Percentiles rank a stretch among this genome's conserved stretches.
Evolutionary conservation across 2,888 invertebrate genomes (phyloP).

Genomic region (Lasioglossum figueresi): DNA sequence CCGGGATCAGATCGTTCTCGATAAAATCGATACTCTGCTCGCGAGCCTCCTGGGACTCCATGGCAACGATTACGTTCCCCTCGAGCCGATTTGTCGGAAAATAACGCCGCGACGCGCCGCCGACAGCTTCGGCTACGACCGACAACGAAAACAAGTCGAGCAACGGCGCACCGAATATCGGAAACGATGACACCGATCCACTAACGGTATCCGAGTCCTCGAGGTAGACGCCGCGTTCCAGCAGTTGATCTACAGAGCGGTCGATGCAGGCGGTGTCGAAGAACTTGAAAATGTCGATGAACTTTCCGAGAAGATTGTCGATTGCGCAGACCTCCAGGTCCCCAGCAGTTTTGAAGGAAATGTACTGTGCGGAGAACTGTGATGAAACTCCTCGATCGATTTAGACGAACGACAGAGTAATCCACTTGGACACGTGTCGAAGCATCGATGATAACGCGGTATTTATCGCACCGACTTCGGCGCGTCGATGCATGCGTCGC

Average conservation of each 20-base stretch:
- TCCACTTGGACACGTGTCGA: conserved; percentile 20
- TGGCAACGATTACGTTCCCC: background rate
- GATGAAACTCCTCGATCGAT: background rate
- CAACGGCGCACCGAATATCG: background rate
- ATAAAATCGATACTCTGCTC: conserved; percentile 71
- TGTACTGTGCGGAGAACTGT: background rate
- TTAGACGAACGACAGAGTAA: background rate
- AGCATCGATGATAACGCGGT: conserved; percentile 14
- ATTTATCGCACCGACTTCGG: conserved; percentile 16
- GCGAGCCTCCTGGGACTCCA: conserved; percentile 26
- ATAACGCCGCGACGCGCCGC: background rate
- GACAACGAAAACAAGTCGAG: background rate
- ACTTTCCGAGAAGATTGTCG: background rate
- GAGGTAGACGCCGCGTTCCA: background rate
- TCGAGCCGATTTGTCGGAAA: background rate
- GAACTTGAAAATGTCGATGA: background rate
- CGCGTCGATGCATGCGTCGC: conserved; percentile 26
- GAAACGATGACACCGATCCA: background rate
- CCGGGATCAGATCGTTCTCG: conserved; percentile 74
- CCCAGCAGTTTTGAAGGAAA: background rate
- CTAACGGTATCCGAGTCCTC: background rate
- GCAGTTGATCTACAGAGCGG: background rate
- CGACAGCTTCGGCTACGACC: background rate
- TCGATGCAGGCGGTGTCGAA: no score
- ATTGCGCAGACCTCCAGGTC: background rate